Evolutionary conservation across 2,797 vertebrate genomes (phyloP).

Genomic region (Ispidina picta): DNA sequence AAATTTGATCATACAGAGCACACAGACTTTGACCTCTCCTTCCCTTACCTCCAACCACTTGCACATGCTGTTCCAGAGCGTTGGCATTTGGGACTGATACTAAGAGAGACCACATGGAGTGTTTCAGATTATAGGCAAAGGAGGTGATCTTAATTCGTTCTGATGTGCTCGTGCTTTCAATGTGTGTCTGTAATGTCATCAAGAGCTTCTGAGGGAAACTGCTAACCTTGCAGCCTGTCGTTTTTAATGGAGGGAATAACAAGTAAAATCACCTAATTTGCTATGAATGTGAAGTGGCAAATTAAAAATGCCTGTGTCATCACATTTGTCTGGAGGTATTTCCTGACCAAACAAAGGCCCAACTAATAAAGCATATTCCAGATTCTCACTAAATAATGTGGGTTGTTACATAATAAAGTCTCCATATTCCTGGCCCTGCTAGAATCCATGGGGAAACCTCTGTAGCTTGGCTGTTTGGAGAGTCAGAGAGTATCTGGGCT

Average conservation of each 20-base stretch:
- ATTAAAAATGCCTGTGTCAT: conserved; percentile 72
- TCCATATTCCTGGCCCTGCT: not conserved
- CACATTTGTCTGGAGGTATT: conserved; percentile 68
- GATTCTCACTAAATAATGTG: conserved; percentile 51
- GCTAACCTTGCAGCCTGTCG: conserved; percentile 69
- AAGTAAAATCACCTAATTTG: conserved; percentile 63
- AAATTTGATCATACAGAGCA: not conserved
- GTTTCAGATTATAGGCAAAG: conserved; percentile 54
- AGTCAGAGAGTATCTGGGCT: conserved; percentile 36
- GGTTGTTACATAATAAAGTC: conserved; percentile 60
- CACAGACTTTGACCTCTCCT: conserved; percentile 42
- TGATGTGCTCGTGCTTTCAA: conserved; percentile 63
- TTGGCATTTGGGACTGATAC: conserved; percentile 42
- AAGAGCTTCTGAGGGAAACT: conserved; percentile 67
- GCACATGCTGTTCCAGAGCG: not conserved
- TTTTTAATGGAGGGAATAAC: conserved; percentile 43
- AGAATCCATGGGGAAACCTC: conserved; percentile 21
- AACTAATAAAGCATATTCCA: conserved; percentile 43
- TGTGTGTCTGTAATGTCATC: conserved; percentile 60
- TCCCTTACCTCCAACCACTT: conserved; percentile 33
- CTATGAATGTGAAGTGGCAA: conserved; percentile 51
- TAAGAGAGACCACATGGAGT: conserved; percentile 53
- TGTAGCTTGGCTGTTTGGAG: not conserved
- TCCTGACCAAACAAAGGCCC: conserved; percentile 60
- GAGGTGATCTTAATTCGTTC: conserved; percentile 64